Percentiles rank a stretch among this genome's conserved stretches.
Evolutionary conservation across 2,888 invertebrate species (phyloP).

Genomic region (Cerastis leucographa): DNA sequence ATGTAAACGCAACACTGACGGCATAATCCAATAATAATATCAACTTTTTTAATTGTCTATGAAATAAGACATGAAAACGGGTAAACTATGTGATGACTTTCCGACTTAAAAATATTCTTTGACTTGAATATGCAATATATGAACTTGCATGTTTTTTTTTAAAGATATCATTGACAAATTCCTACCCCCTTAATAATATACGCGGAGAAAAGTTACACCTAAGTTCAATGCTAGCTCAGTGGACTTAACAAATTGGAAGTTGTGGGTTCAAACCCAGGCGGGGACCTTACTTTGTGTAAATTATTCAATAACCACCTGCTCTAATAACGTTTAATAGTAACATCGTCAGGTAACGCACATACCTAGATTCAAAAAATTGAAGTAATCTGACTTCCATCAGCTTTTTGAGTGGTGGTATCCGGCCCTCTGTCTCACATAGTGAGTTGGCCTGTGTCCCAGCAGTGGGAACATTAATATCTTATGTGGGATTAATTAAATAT

Average conservation of each 20-base stretch:
- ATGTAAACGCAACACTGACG: slow-evolving; percentile 26
- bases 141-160: not conserved
- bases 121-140: not conserved
- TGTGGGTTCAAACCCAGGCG: not conserved
- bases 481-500: no score
- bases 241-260: not conserved
- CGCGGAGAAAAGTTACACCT: not conserved
- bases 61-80: not conserved
- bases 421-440: not conserved
- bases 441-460: not conserved
- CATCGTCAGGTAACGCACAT: not conserved
- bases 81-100: slow-evolving; percentile 9
- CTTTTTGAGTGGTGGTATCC: not conserved
- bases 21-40: not conserved
- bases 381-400: not conserved
- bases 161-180: not conserved
- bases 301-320: not conserved
- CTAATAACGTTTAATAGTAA: not conserved
- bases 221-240: not conserved
- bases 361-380: not conserved
- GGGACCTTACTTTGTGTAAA: not conserved
- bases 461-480: not conserved
- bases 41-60: not conserved
- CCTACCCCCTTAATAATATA: not conserved
- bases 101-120: not conserved